Evolutionary conservation across 2,888 invertebrate genomes (phyloP).

Genomic region (Melinaea marsaeus): DNA sequence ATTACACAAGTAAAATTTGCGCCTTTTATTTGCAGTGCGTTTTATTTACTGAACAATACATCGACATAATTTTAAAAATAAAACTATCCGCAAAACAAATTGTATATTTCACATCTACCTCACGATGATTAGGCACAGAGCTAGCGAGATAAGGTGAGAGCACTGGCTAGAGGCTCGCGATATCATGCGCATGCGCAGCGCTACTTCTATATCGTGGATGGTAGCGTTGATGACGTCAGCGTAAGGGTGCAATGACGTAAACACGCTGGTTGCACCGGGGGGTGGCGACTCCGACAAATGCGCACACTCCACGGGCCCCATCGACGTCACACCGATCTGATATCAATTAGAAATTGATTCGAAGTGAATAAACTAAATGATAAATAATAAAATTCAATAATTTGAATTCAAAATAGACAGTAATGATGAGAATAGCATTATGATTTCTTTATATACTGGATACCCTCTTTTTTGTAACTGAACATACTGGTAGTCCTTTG

Average conservation of each 20-base stretch:
- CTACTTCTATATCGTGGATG: conserved; percentile 45
- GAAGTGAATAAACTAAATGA: background rate
- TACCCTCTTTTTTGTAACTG: background rate
- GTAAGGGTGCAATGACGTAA: conserved; percentile 57
- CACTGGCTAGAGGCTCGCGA: conserved; percentile 9
- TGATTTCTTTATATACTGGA: background rate
- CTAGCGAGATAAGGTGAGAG: background rate
- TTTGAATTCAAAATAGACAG: background rate
- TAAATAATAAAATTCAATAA: background rate
- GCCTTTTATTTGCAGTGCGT: background rate
- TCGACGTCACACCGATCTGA: conserved; percentile 51
- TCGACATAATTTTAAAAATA: background rate
- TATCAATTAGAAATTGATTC: background rate
- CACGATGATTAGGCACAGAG: background rate
- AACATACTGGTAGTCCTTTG: conserved; percentile 41
- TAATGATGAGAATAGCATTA: background rate
- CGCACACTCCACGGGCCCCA: conserved; percentile 59
- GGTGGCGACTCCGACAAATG: conserved; percentile 25
- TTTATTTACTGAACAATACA: background rate
- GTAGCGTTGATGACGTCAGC: conserved; percentile 54
- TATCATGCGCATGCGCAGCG: conserved; percentile 41
- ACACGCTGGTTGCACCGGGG: conserved; percentile 53
- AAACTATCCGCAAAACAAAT: background rate
- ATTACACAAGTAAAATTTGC: background rate
- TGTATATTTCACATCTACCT: background rate